These are phyloP conservation scores for Halcyon chelicuti DNA, from an alignment of 2,797 vertebrate species.

Conservation along the genomic window DNA sequence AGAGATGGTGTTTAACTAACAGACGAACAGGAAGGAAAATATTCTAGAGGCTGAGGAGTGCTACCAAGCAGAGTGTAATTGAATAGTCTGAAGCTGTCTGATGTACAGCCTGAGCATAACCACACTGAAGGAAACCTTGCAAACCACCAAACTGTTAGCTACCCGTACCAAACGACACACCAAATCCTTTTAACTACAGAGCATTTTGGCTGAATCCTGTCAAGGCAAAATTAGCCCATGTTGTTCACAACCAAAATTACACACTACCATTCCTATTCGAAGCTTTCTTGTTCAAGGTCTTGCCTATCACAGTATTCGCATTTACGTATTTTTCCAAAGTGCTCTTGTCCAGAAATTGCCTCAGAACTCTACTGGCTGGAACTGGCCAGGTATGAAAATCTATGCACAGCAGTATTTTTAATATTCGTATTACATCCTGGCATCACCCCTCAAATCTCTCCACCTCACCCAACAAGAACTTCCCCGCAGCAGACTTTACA, in stretches of 20 bases:
- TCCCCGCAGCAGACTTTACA: not conserved
- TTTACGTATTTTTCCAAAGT: not conserved
- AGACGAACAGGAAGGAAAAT: constrained; percentile 59
- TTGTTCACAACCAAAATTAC: constrained; percentile 66
- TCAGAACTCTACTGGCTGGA: not conserved
- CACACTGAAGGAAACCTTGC: constrained; percentile 65
- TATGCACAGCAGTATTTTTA: not conserved
- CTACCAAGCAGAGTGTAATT: constrained; percentile 65
- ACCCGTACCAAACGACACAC: constrained; percentile 35
- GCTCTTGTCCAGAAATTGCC: not conserved
- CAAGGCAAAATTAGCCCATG: constrained; percentile 55
- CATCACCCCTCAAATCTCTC: too few relatives aligned
- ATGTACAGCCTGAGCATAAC: constrained; percentile 18
- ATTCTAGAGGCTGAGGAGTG: constrained; percentile 49
- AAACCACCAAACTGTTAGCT: constrained; percentile 71
- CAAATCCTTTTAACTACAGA: constrained; percentile 69
- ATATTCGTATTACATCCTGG: not conserved
- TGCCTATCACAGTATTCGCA: constrained; percentile 12
- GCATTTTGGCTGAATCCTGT: constrained; percentile 55
- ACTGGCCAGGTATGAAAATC: not conserved
- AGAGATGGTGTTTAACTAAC: constrained; percentile 51
- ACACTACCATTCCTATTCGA: constrained; percentile 22
- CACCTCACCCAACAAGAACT: not conserved
- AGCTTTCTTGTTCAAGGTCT: constrained; percentile 14
- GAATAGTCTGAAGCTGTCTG: constrained; percentile 65